phyloP scores from a whole-genome alignment of 2,113 vertebrate species.

The Callopanchax toddi region DNA sequence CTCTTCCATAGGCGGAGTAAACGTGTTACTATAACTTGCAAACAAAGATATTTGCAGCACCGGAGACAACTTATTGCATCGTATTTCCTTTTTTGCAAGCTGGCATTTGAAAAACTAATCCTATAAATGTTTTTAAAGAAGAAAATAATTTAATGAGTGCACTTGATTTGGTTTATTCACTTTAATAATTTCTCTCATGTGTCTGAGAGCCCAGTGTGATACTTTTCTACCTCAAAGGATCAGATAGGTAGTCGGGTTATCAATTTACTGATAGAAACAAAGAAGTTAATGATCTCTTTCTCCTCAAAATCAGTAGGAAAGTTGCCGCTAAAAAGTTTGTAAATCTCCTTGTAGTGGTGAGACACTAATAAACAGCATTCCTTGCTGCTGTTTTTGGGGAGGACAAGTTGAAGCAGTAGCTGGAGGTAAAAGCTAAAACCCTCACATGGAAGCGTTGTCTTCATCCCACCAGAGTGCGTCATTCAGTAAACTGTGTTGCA shows the following conservation, averaged over 20 bases:
- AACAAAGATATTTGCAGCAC: not conserved
- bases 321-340: conserved; percentile 45
- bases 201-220: not conserved
- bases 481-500: not conserved
- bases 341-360: conserved; percentile 68
- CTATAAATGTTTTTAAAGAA: not conserved
- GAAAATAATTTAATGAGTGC: too few relatives aligned
- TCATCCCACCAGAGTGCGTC: conserved; percentile 45
- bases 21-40: not conserved
- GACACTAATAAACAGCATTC: conserved; percentile 65
- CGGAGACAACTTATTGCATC: not conserved
- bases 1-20: not conserved
- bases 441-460: conserved; percentile 50
- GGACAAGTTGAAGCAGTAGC: conserved; percentile 47
- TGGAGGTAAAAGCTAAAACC: conserved; percentile 31
- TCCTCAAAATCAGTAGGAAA: conserved; percentile 47
- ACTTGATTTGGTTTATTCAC: too few relatives aligned
- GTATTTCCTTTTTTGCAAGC: not conserved
- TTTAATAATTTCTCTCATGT: not conserved
- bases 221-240: not conserved
- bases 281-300: conserved; percentile 3
- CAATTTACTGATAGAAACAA: not conserved
- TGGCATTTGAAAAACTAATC: not conserved
- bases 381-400: conserved; percentile 45
- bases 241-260: conserved; percentile 13